Conservation (phyloP, 2,888 invertebrate genomes). For the Timema cristinae region DNA sequence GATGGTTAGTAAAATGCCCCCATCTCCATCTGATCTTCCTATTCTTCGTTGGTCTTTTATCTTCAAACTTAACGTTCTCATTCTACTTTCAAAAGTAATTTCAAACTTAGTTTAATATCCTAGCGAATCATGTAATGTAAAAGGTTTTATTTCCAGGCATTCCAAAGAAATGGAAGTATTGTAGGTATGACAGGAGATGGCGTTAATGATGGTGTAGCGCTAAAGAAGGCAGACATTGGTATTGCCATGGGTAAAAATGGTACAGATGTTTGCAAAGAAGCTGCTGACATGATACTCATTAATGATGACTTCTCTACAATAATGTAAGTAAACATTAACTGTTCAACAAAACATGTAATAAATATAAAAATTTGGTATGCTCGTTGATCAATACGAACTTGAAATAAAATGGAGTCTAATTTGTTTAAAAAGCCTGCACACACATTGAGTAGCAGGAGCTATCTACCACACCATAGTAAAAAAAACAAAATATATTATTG, state of each 20-base stretch:
- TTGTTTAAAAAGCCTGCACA: too few relatives aligned
- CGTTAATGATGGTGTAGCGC: constrained; percentile 97
- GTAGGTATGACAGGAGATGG: constrained; percentile 99
- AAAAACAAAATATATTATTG: too few relatives aligned
- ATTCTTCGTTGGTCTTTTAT: neutral
- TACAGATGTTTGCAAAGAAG: constrained; percentile 98
- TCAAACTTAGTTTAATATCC: neutral
- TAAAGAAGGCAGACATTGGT: constrained; percentile 96
- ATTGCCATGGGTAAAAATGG: constrained; percentile 96
- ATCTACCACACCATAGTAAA: too few relatives aligned
- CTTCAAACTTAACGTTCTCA: constrained; percentile 1
- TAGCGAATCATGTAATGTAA: neutral
- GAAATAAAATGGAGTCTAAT: too few relatives aligned
- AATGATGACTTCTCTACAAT: constrained; percentile 98
- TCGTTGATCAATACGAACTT: too few relatives aligned
- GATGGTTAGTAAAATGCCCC: too few relatives aligned
- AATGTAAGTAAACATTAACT: constrained; percentile 61
- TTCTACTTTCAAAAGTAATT: neutral
- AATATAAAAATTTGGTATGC: too few relatives aligned
- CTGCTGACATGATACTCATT: constrained; percentile 98
- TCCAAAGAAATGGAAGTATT: constrained; percentile 87
- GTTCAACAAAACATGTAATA: too few relatives aligned
- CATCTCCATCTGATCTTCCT: too few relatives aligned
- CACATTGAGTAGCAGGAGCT: too few relatives aligned
- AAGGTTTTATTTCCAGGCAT: constrained; percentile 51